A percentile compares a stretch with the other conserved stretches of the same genome.
These are phyloP conservation scores for Eupleurogrammus muticus DNA, from an alignment of 2,797 vertebrate species.

Conservation along the genomic window DNA sequence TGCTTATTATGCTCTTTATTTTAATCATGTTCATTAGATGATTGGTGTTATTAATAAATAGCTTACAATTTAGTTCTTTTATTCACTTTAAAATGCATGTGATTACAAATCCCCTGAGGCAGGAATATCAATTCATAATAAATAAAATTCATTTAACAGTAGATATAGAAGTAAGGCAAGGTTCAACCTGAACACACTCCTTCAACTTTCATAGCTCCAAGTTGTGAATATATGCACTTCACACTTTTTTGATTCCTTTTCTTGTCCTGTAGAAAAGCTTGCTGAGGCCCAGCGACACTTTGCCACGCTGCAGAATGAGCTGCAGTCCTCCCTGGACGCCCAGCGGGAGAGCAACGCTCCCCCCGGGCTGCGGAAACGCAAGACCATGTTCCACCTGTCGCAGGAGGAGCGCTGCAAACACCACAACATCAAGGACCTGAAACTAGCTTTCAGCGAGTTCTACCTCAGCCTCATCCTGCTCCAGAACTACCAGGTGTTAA, in stretches of 20 bases:
- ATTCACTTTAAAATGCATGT: not conserved
- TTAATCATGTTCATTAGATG: not conserved
- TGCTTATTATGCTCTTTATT: not conserved
- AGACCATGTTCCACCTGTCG: constrained; percentile 93
- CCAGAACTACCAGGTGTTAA: constrained; percentile 92
- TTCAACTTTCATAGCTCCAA: not conserved
- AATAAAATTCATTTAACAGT: not conserved
- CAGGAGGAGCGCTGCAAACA: constrained; percentile 95
- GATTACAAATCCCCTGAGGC: not conserved
- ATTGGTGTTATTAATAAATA: not conserved
- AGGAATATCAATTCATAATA: not conserved
- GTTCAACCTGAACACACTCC: not conserved
- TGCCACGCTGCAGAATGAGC: constrained; percentile 95
- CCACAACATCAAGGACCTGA: constrained; percentile 95
- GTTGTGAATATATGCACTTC: not conserved
- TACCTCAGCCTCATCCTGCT: constrained; percentile 96
- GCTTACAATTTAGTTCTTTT: not conserved
- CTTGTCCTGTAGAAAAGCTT: constrained; percentile 89
- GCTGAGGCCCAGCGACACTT: constrained; percentile 96
- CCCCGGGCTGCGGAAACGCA: constrained; percentile 88
- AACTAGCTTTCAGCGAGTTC: constrained; percentile 97
- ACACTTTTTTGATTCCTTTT: not conserved
- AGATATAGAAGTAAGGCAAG: not conserved
- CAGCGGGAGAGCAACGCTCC: constrained; percentile 91
- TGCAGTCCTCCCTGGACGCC: constrained; percentile 94